A percentile compares a stretch with the other conserved stretches of the same genome.
Conservation (phyloP, 2,888 invertebrate genomes). For the Eurytoma californica region DNA sequence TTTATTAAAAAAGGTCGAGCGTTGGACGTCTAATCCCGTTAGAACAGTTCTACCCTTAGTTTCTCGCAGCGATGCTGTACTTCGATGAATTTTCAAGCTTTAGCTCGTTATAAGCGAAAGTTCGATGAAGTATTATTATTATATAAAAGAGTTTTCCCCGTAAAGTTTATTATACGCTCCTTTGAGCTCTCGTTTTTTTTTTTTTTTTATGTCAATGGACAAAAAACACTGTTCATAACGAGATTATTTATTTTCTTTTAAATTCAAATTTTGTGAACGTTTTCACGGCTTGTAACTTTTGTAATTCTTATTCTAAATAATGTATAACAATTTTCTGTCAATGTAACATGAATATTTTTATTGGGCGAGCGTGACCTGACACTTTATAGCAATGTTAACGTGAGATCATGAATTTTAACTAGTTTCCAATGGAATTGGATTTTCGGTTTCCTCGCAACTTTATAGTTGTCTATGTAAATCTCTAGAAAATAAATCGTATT, state of each 20-base stretch:
- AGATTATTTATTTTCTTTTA: too few relatives aligned
- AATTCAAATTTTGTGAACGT: too few relatives aligned
- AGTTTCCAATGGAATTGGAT: not conserved
- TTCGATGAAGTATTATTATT: slow-evolving; percentile 35
- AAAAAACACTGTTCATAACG: not conserved
- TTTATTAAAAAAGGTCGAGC: slow-evolving; percentile 33
- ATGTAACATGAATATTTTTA: too few relatives aligned
- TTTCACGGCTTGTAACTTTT: too few relatives aligned
- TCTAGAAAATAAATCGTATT: too few relatives aligned
- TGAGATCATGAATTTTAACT: not conserved
- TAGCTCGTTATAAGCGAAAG: slow-evolving; percentile 41
- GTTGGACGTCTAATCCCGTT: slow-evolving; percentile 27
- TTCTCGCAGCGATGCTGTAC: slow-evolving; percentile 1
- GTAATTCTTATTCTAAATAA: too few relatives aligned
- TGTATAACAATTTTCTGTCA: too few relatives aligned
- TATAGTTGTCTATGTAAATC: too few relatives aligned
- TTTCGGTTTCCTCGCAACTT: not conserved
- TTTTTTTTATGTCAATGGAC: slow-evolving; percentile 23
- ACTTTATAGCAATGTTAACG: too few relatives aligned
- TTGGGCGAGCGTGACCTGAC: too few relatives aligned
- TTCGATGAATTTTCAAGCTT: slow-evolving; percentile 47
- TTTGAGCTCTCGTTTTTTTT: slow-evolving; percentile 5
- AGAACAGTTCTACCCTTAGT: slow-evolving; percentile 12
- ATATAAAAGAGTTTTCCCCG: slow-evolving; percentile 17
- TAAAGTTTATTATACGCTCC: slow-evolving; percentile 22